Evolutionary conservation across 2,888 invertebrate species (phyloP).

Genomic region (Drosophila percnosoma): DNA sequence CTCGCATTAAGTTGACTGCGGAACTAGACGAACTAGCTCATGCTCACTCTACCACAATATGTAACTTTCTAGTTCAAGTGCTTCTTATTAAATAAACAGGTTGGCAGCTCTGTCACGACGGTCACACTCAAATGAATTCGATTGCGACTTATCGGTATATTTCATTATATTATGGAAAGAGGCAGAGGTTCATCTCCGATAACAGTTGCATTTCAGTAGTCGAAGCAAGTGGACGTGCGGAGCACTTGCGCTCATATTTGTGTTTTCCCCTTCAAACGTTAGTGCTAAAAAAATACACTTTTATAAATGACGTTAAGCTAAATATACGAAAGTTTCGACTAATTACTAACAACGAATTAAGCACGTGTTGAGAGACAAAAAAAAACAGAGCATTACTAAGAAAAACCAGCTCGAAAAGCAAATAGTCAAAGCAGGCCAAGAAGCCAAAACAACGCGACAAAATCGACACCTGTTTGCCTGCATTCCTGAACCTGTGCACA

Average conservation of each 20-base stretch:
- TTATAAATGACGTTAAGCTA: conserved; percentile 26
- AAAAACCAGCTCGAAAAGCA: conserved; percentile 24
- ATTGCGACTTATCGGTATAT: conserved; percentile 6
- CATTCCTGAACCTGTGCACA: conserved; percentile 61
- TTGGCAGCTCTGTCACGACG: conserved; percentile 1
- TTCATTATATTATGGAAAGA: conserved; percentile 13
- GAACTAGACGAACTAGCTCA: background rate
- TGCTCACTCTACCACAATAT: background rate
- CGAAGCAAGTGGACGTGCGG: conserved; percentile 27
- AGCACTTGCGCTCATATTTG: conserved; percentile 22
- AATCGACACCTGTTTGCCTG: conserved; percentile 66
- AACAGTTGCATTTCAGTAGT: conserved; percentile 55
- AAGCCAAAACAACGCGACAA: conserved; percentile 55
- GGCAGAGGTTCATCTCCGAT: conserved; percentile 22
- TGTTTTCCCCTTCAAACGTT: conserved; percentile 19
- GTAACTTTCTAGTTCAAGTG: background rate
- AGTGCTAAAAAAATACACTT: conserved; percentile 9
- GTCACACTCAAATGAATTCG: conserved; percentile 30
- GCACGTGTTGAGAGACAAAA: background rate
- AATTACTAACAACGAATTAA: conserved; percentile 19
- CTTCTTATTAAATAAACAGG: background rate
- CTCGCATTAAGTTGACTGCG: conserved; percentile 6
- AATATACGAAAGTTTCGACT: conserved; percentile 8
- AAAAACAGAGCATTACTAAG: conserved; percentile 21
- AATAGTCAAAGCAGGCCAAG: conserved; percentile 38